Base-by-base conservation (phyloP, 2,113 vertebrate species). In the Malaclemys terrapin region DNA sequence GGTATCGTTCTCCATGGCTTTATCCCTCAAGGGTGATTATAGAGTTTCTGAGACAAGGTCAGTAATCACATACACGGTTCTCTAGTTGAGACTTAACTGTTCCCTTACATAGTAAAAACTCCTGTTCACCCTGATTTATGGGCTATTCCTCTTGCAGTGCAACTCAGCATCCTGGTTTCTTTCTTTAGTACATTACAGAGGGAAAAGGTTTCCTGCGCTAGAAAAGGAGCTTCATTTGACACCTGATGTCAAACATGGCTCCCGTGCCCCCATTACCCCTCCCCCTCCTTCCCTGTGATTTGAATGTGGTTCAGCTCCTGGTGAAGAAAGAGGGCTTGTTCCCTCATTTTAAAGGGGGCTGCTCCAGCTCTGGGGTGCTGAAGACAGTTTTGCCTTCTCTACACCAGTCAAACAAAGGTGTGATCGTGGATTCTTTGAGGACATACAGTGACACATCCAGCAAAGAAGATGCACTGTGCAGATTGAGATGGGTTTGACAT, bases 341-440 rank as follows among this genome's bases (percentile, higher is more conserved):
- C n/a, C 38, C 81, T 57, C 53, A 56, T 78, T 78, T 22, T 42
- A 42, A 42, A 24, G 22, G 35, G n/a, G 4, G 42, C 42, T 78
- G 75, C 10, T 14, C 24, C 75, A 29, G 13, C 42, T 27, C 6
- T 78, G 75, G 20, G 81, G 54, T 42, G 25, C 59, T 86, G 29
- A 72, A 35, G 22, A 10, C 20, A 2, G 0, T 35, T 38, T 19
- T 22, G 45, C 50, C 35, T 9, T 65, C 59, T 19, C 10, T 6
- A 10, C 10, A 2, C 24, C 24, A 42, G 19, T n/a, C 1, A 0
- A 5, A 10, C 53, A 53, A 11, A 0, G 1, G 80, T 6, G 10
- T 81, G 25, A 12, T 54, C 8, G 20, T 59, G 52, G 24, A 13
- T 50, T 85, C 76, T 25, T 69, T 49, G 76, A 24, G 25, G 57